phyloP scores from a whole-genome alignment of 2,797 vertebrate genomes.

The Platalea minor region DNA sequence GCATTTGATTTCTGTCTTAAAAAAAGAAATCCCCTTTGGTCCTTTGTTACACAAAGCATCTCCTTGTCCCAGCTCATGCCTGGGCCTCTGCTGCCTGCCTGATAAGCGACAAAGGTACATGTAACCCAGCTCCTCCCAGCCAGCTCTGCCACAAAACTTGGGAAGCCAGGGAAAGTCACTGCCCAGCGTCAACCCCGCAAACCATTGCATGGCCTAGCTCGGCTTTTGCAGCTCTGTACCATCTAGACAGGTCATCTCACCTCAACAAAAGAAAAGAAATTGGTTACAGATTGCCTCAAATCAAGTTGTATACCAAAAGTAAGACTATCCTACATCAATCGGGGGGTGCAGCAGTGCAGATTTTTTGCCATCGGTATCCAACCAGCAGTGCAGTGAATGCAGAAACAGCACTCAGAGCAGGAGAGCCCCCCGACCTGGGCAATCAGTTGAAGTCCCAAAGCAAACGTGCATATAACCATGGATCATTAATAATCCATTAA shows the following conservation, averaged over 20 bases:
- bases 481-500: not conserved
- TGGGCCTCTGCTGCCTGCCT: not conserved
- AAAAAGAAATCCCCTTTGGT: not conserved
- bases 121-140: not conserved
- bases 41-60: not conserved
- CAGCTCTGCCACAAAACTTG: not conserved
- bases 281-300: not conserved
- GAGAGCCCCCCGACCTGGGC: not conserved
- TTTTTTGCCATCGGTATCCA: fast-evolving
- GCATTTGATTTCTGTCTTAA: not conserved
- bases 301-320: not conserved
- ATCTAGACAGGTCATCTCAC: not conserved
- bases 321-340: not conserved
- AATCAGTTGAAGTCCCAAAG: not conserved
- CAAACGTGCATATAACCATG: not conserved
- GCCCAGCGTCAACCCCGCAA: not conserved
- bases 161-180: not conserved
- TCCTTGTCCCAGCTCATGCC: not conserved
- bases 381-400: not conserved
- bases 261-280: not conserved
- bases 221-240: not conserved
- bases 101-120: fast-evolving
- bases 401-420: not conserved
- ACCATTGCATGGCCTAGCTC: not conserved
- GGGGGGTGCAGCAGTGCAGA: fast-evolving